Conservation (phyloP, 2,113 vertebrate genomes). For the Zapus hudsonius region DNA sequence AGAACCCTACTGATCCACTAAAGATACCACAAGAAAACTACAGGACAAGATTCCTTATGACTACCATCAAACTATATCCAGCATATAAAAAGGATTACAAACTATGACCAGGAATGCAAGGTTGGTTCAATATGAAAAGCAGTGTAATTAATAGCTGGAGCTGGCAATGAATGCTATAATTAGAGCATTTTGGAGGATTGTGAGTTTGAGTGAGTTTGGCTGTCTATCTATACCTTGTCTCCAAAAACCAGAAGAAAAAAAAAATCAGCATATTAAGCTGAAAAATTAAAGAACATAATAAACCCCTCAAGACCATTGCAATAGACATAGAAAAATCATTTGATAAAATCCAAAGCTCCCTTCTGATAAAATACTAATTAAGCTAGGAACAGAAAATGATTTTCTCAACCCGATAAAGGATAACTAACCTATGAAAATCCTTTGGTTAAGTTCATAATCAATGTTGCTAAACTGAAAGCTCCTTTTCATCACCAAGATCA, state of each 20-base stretch:
- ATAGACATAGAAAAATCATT: not conserved
- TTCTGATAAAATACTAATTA: not conserved
- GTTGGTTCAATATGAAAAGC: not conserved
- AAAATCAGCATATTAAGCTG: not conserved
- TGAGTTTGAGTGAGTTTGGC: not conserved
- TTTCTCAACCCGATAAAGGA: not conserved
- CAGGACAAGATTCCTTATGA: not conserved
- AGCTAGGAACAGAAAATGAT: not conserved
- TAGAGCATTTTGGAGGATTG: not conserved
- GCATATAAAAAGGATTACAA: not conserved
- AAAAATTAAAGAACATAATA: not conserved
- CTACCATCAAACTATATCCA: not conserved
- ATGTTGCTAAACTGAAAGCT: not conserved
- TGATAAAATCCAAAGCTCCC: not conserved
- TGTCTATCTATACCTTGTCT: not conserved
- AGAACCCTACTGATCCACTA: too few relatives aligned
- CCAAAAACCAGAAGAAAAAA: not conserved
- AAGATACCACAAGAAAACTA: conserved; percentile 14
- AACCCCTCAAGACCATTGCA: not conserved
- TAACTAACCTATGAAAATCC: not conserved
- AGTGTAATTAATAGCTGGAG: not conserved
- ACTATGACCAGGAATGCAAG: not conserved
- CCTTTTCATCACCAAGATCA: not conserved
- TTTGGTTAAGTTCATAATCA: not conserved
- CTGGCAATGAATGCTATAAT: not conserved